Evolutionary conservation across 2,797 vertebrate species (phyloP).

Genomic region (Girardinus metallicus): DNA sequence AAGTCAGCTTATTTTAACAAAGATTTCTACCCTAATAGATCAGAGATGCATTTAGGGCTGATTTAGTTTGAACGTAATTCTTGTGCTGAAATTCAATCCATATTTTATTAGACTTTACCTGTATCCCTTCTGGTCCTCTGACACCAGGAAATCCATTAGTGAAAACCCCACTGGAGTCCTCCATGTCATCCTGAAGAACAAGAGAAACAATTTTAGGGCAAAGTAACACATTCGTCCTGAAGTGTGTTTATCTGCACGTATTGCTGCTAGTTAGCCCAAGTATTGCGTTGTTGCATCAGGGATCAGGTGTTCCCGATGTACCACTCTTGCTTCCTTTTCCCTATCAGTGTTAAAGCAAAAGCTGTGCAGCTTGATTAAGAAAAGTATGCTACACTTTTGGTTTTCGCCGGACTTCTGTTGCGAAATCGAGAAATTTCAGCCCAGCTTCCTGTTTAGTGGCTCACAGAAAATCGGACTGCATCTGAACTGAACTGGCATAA

Average conservation of each 20-base stretch:
- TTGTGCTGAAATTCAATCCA: background rate
- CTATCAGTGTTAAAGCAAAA: background rate
- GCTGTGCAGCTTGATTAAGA: background rate
- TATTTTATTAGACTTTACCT: slow-evolving; percentile 67
- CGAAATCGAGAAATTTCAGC: background rate
- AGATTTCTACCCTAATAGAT: background rate
- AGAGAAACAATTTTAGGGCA: background rate
- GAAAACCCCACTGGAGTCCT: slow-evolving; percentile 83
- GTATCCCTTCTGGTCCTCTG: slow-evolving; percentile 79
- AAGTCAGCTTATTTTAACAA: background rate
- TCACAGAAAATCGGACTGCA: background rate
- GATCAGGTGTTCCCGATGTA: background rate
- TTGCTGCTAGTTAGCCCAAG: background rate
- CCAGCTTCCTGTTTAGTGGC: background rate
- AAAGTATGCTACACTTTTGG: background rate
- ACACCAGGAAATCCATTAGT: slow-evolving; percentile 74
- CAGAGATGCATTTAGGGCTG: background rate
- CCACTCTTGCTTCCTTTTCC: background rate
- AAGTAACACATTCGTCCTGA: background rate
- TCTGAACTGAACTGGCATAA: background rate
- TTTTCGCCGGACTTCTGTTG: background rate
- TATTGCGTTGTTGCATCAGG: background rate
- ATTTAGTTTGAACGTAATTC: background rate
- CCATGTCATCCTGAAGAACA: slow-evolving; percentile 90
- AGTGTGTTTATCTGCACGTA: background rate